phyloP scores from a whole-genome alignment of 2,797 vertebrate species.

The Danio aesculapii region DNA sequence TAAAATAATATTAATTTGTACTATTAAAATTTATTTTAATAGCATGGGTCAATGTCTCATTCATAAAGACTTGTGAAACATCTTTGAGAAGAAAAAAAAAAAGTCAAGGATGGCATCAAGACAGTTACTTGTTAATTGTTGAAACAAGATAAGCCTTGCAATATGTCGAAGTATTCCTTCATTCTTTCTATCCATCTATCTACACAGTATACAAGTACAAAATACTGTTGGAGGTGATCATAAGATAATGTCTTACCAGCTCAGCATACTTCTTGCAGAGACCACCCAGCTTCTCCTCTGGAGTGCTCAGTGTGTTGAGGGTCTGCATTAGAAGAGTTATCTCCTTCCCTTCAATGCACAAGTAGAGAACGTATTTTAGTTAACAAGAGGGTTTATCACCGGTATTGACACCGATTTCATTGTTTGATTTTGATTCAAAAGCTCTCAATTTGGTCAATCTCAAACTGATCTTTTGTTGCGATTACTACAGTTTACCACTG shows the following conservation, averaged over 20 bases:
- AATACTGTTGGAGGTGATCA: neutral
- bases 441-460: neutral
- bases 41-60: no score
- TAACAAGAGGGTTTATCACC: neutral
- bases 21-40: no score
- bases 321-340: constrained; percentile 99
- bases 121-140: no score
- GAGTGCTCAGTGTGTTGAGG: constrained; percentile 94
- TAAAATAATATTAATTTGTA: no score
- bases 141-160: no score
- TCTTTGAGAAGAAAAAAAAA: no score
- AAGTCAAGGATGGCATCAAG: no score
- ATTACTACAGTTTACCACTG: no score
- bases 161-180: neutral
- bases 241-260: constrained; percentile 82
- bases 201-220: neutral
- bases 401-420: neutral
- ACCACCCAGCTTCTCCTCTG: constrained; percentile 93
- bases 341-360: constrained; percentile 84
- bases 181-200: neutral
- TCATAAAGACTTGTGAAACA: no score
- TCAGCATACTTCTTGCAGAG: constrained; percentile 99
- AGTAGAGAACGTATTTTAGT: neutral
- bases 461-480: no score
- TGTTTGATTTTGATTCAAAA: neutral